phyloP scores from a whole-genome alignment of 2,113 vertebrate genomes.

The Aptenodytes patagonicus region DNA sequence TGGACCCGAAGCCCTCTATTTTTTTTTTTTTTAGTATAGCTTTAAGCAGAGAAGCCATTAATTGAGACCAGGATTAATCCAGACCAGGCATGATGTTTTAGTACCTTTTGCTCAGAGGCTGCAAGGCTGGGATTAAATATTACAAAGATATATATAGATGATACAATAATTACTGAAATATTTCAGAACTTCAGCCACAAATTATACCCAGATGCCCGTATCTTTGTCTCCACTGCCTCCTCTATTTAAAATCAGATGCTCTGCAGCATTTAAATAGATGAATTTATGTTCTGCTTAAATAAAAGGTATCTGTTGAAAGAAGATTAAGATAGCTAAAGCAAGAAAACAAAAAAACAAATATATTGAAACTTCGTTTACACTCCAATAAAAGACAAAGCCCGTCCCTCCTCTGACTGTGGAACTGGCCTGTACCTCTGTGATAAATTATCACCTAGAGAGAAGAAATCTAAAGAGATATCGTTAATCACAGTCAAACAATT shows the following conservation, averaged over 20 bases:
- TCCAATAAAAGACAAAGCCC: conserved; percentile 78
- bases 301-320: conserved; percentile 34
- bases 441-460: conserved; percentile 97
- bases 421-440: conserved; percentile 99
- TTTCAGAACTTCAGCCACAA: conserved; percentile 35
- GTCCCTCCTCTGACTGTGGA: conserved; percentile 77
- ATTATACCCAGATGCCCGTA: not conserved
- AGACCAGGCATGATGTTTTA: conserved; percentile 3
- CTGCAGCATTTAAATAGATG: not conserved
- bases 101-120: conserved; percentile 11
- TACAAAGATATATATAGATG: conserved; percentile 9
- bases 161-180: conserved; percentile 9
- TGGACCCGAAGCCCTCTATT: not conserved
- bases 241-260: not conserved
- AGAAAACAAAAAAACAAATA: conserved; percentile 65
- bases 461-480: conserved; percentile 97
- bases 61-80: conserved; percentile 4
- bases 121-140: conserved; percentile 39
- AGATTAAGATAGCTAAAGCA: conserved; percentile 21
- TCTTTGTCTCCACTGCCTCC: conserved; percentile 26
- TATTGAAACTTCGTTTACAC: conserved; percentile 88
- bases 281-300: conserved; percentile 22
- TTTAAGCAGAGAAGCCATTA: conserved; percentile 44
- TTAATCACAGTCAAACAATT: conserved; percentile 99
- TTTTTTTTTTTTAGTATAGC: not conserved